Base-by-base conservation (phyloP, 2,113 vertebrate genomes). In the Morone chrysops region DNA sequence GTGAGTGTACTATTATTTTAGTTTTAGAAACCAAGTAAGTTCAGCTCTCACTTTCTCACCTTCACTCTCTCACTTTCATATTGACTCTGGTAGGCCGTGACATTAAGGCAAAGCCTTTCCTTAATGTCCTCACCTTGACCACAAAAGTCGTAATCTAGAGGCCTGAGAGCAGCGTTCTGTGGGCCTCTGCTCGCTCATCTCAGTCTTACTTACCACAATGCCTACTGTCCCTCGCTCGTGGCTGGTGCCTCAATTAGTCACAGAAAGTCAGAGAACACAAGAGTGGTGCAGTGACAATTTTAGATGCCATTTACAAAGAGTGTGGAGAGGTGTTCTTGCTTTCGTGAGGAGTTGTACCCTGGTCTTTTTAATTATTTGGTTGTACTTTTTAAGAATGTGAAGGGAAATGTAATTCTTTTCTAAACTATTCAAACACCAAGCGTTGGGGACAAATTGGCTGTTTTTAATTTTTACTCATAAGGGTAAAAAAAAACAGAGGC, bases 121-220 rank as follows among this genome's bases (percentile, higher is more conserved):
- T 40, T 57, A 41, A 22, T 22, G 50, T 43, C 60, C 53, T 72
- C 51, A 62, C 51, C 51, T 13, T 76, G 53, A 70, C 88, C 82
- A 71, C 72, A 20, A 69, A 61, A 54, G 63, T 38, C 14, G 0
- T 62, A 36, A 22, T 69, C 4, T 10, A 45, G 50, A 82, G 65
- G 76, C 8, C 61, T 43, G 71, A 59, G 43, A 41, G 38, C 67
- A 57, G 36, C 73, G 48, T 47, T 57, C 69, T 75, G 62, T 80
- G 72, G 70, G 38, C 20, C 4, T 54, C 56, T 47, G 74, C 68
- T 83, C 68, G 84, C 70, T 89, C 66, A 83, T 65, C 68, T 75
- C 40, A 2, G 56, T 84, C 57, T 66, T 54, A 1, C 11, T 71
- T 47, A 68, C 70, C 53, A 57, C 75, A 81, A 12, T 60, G 57